Base-by-base conservation (phyloP, 2,797 vertebrate genomes). In the Lagorchestes hirsutus region DNA sequence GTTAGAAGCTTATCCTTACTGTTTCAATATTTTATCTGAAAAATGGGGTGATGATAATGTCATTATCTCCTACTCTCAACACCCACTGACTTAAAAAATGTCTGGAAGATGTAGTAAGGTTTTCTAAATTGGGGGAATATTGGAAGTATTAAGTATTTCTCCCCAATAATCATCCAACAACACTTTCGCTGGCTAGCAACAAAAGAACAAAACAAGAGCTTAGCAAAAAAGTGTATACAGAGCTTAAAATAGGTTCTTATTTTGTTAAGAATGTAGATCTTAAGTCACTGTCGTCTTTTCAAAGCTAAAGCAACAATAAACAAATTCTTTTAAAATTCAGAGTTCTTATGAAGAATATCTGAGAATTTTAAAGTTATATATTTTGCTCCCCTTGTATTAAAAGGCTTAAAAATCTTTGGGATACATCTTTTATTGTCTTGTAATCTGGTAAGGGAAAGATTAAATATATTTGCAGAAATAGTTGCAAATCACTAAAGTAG, bases 401-500 rank as follows among this genome's bases (percentile, higher is more conserved):
- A 82, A 46, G 3, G 8, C 40, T 82, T 46, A 24, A 46, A 74
- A 82, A 82, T 82, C 74, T 46, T 82, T 46, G 22, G 74, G 22
- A 24, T 0, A 82, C 46, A 24, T 82, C 40, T 27, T 11, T 82
- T 46, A 82, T 46, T 40, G 22, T 46, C 22, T 82, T 82, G 9
- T 82, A 27, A 82, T 46, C 74, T 82, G 9, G 5, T 46, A 62
- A 46, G n/a, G 8, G 18, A 82, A 82, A 82, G 18, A 82, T 82
- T 24, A 82, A 54, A 91, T 54, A 54, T 92, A 92, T 94, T 74
- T 34, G 54, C 4, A 18, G 22, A 93, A 96, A 95, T 82, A 93
- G 28, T 55, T 87, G 92, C 2, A 67, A 95, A 93, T 95, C 1
- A 55, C 57, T 67, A 58, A 40, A 50, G 5, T 55, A 55, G 22